Evolutionary conservation across 2,888 invertebrate species (phyloP).

Genomic region (Ditula angustiorana): DNA sequence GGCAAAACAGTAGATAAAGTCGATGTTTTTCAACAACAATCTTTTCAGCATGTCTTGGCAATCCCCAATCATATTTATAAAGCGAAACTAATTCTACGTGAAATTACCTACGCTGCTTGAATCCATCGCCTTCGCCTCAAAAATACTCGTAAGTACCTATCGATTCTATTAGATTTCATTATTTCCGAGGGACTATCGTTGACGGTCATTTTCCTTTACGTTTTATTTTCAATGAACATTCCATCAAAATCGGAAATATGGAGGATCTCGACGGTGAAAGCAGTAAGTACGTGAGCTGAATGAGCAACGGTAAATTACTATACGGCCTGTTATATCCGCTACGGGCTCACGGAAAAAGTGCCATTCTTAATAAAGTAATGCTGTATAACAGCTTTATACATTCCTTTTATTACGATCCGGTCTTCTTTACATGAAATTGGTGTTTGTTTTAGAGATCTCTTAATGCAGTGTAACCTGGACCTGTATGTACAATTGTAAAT

Average conservation of each 20-base stretch:
- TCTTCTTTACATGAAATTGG: neutral
- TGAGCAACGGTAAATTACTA: conserved; percentile 11
- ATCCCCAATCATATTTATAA: too few relatives aligned
- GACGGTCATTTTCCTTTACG: conserved; percentile 5
- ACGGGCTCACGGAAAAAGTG: conserved; percentile 2
- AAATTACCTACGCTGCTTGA: too few relatives aligned
- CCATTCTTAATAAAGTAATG: neutral
- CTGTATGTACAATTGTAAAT: too few relatives aligned
- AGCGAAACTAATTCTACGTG: too few relatives aligned
- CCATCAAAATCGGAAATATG: conserved; percentile 23
- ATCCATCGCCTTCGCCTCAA: neutral
- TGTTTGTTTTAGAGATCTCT: neutral
- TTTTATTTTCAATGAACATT: conserved; percentile 26
- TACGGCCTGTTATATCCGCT: neutral
- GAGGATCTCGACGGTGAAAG: conserved; percentile 6
- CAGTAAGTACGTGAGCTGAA: conserved; percentile 24
- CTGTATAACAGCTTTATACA: neutral
- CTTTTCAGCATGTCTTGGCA: too few relatives aligned
- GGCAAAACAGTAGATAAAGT: too few relatives aligned
- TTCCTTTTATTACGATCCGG: neutral
- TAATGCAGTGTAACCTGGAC: too few relatives aligned
- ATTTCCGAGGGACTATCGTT: neutral
- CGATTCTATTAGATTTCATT: neutral
- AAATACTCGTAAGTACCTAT: too few relatives aligned
- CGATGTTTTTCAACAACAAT: too few relatives aligned